phyloP scores from a whole-genome alignment of 2,797 vertebrate genomes.

The Pyrrhura leucotis region DNA sequence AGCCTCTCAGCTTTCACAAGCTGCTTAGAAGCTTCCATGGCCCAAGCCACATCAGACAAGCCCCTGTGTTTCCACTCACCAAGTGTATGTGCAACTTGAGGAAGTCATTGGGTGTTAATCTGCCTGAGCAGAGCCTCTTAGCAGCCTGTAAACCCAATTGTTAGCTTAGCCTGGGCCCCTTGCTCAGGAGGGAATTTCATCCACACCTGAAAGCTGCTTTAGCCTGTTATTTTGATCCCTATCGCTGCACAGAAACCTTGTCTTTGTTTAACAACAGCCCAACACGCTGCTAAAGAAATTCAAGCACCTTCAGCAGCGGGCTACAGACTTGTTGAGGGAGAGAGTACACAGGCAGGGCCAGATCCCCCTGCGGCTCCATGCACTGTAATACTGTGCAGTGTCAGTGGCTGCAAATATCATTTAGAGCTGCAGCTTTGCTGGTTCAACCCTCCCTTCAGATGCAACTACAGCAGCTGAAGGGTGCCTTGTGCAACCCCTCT shows the following conservation, averaged over 20 bases:
- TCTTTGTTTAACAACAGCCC: not conserved
- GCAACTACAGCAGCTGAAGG: rapidly evolving
- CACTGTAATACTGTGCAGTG: rapidly evolving
- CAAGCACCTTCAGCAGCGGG: rapidly evolving
- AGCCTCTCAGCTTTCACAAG: not conserved
- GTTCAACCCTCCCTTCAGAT: not conserved
- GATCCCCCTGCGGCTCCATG: rapidly evolving
- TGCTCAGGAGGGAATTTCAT: not conserved
- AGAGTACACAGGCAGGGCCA: not conserved
- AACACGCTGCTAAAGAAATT: not conserved
- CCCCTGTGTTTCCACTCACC: not conserved
- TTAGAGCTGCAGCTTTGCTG: not conserved
- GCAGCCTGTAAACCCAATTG: not conserved
- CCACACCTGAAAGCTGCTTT: not conserved
- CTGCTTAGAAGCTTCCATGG: not conserved
- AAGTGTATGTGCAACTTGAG: not conserved
- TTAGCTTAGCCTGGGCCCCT: not conserved
- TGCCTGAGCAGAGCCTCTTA: not conserved
- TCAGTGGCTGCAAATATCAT: rapidly evolving
- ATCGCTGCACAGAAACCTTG: not conserved
- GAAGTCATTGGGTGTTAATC: not conserved
- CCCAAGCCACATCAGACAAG: not conserved
- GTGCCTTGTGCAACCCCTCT: rapidly evolving
- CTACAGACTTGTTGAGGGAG: not conserved
- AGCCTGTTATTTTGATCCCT: not conserved